Conservation (phyloP, 1,140 invertebrate genomes). For the Leptinotarsa undecemlineata region DNA sequence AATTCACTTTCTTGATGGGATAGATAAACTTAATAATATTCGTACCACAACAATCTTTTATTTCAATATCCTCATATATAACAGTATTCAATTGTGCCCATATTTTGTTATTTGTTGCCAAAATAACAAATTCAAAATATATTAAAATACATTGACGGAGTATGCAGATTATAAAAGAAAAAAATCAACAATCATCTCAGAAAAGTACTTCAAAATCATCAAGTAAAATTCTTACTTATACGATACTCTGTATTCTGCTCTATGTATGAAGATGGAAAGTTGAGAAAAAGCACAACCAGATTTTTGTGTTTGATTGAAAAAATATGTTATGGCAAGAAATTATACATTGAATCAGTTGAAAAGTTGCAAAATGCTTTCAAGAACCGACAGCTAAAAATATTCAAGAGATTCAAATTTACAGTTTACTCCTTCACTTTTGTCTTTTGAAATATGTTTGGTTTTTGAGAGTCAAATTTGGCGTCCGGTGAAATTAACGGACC, state of each 20-base stretch:
- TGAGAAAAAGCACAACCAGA: background rate
- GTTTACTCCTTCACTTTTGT: no score
- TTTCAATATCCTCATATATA: constrained; percentile 45
- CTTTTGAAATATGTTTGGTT: no score
- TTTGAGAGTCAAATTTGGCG: background rate
- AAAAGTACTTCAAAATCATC: no score
- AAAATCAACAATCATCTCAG: background rate
- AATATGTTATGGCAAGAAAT: constrained; percentile 31
- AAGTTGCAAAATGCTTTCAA: constrained; percentile 7
- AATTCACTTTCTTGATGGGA: constrained; percentile 40
- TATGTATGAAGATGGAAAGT: background rate
- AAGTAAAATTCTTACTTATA: no score
- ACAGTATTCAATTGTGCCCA: constrained; percentile 53
- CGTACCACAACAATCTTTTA: constrained; percentile 48
- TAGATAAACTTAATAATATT: constrained; percentile 49
- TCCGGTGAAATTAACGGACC: no score
- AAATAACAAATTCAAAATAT: constrained; percentile 2
- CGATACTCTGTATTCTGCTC: background rate
- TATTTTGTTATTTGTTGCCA: constrained; percentile 13
- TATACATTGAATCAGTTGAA: constrained; percentile 2
- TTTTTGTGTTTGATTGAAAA: constrained; percentile 1
- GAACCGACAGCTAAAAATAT: no score
- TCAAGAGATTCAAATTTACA: no score
- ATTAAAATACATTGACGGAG: background rate
- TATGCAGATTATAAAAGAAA: background rate